Base-by-base conservation (phyloP, 2,113 vertebrate species). In the Pogonocichla stellata region DNA sequence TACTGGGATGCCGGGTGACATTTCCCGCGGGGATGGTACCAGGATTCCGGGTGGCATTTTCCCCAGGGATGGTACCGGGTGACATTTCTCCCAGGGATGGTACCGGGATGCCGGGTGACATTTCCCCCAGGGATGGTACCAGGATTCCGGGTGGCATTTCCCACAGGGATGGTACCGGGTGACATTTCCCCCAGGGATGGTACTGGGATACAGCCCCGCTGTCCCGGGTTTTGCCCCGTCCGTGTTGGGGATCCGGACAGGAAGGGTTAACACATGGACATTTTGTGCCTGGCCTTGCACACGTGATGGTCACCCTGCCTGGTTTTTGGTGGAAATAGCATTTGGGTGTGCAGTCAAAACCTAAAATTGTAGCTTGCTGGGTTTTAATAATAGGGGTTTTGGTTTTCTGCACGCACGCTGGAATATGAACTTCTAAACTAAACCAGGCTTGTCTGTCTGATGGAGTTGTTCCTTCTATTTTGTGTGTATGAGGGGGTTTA, bases 151-250 rank as follows among this genome's bases (percentile, higher is more conserved):
- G 17, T 19, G 42, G 9, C 43, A 45, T 45, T 45, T 9, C 43
- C 43, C 43, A 8, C 43, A 5, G 43, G 43, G 43, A 45, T 45
- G 43, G 43, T 43, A 43, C 42, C 42, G 42, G 43, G 19, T 19
- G 19, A 10, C 45, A 47, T 22, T 47, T 47, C 45, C 45, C 45
- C 3, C 45, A 47, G 45, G 45, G 45, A 22, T 47, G 45, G 45
- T 45, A 45, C 42, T 8, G 42, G 42, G 43, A 45, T 19, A 6
- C 42, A 0, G 34, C 50, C n/a, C 48, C 31, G 20, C 36, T 31
- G 4, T 18, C 33, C 38, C 3, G 8, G 70, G 7, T 0, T 29
- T 22, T 0, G 23, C 19, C 23, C 7, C 3, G 2, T 8, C 19
- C 19, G 5, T 5, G 64, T 3, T 6, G 67, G 25, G 12, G 9